These are phyloP conservation scores for Peromyscus leucopus DNA, from an alignment of 2,113 vertebrate genomes.

Conservation along the genomic window DNA sequence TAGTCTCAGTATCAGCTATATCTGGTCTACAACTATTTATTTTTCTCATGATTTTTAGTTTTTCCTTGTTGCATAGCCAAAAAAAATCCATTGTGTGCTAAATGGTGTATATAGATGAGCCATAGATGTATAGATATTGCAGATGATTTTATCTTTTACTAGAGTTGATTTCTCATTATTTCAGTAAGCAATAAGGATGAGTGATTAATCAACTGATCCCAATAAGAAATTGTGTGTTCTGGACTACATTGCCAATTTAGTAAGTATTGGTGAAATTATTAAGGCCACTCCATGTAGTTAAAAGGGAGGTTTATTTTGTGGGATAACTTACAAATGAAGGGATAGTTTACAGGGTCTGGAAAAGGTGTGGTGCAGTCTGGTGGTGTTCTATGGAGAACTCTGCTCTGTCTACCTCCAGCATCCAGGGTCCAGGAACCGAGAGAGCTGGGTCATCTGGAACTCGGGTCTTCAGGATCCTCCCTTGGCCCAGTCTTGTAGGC, in stretches of 20 bases:
- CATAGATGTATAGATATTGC: neutral
- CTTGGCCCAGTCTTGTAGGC: too few relatives aligned
- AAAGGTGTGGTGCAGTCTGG: too few relatives aligned
- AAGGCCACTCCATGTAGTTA: too few relatives aligned
- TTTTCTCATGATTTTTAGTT: neutral
- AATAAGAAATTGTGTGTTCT: neutral
- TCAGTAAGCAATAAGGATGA: neutral
- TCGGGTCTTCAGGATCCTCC: too few relatives aligned
- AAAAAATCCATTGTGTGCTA: neutral
- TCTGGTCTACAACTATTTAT: neutral
- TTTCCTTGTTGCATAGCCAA: constrained; percentile 9
- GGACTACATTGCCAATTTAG: neutral
- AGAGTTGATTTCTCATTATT: neutral
- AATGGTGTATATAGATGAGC: neutral
- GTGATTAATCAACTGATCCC: constrained; percentile 17
- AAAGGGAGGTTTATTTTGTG: too few relatives aligned
- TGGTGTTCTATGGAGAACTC: too few relatives aligned
- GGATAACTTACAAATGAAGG: too few relatives aligned
- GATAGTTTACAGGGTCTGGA: too few relatives aligned
- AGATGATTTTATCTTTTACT: neutral
- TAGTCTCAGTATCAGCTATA: constrained; percentile 3
- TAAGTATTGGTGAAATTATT: too few relatives aligned
- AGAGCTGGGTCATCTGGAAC: too few relatives aligned
- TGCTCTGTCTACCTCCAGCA: too few relatives aligned
- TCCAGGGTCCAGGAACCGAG: too few relatives aligned